Conservation (phyloP, 2,888 invertebrate genomes). For the Lepidocyrtoides sp. region DNA sequence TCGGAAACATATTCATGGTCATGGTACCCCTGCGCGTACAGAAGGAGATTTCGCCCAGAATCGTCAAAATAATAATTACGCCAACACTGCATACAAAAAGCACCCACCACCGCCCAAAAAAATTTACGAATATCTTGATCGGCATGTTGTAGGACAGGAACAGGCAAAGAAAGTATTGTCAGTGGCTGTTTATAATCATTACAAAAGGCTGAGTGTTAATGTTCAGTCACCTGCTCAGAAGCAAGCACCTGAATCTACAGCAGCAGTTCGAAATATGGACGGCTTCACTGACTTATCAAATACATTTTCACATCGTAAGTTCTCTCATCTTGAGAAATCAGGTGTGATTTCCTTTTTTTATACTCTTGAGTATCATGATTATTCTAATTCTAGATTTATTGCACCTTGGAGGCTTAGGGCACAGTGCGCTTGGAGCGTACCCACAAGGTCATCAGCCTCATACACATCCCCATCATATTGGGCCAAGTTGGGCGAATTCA, state of each 20-base stretch:
- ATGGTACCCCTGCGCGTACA: slow-evolving; percentile 75
- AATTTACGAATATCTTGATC: slow-evolving; percentile 98
- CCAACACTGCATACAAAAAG: slow-evolving; percentile 78
- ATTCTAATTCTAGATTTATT: slow-evolving; percentile 90
- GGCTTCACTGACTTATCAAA: slow-evolving; percentile 84
- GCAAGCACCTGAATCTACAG: slow-evolving; percentile 77
- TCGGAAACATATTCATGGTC: slow-evolving; percentile 91
- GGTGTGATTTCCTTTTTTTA: neutral
- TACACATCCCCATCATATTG: slow-evolving; percentile 81
- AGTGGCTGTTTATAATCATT: slow-evolving; percentile 99
- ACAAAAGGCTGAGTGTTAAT: slow-evolving; percentile 98
- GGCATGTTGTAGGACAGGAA: slow-evolving; percentile 99
- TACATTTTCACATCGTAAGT: slow-evolving; percentile 83
- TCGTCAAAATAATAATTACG: slow-evolving; percentile 61
- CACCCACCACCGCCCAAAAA: slow-evolving; percentile 86
- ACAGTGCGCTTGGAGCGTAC: slow-evolving; percentile 88
- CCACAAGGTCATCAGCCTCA: slow-evolving; percentile 84
- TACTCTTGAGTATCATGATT: neutral
- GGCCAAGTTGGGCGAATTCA: slow-evolving; percentile 85
- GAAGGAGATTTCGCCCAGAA: slow-evolving; percentile 81
- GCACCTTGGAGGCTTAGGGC: slow-evolving; percentile 93
- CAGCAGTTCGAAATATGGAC: slow-evolving; percentile 82
- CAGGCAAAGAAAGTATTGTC: slow-evolving; percentile 98
- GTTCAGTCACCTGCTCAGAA: slow-evolving; percentile 88
- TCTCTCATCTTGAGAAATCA: neutral